Conservation (phyloP, 2,797 vertebrate genomes). For the Melanotaenia pygmaea region DNA sequence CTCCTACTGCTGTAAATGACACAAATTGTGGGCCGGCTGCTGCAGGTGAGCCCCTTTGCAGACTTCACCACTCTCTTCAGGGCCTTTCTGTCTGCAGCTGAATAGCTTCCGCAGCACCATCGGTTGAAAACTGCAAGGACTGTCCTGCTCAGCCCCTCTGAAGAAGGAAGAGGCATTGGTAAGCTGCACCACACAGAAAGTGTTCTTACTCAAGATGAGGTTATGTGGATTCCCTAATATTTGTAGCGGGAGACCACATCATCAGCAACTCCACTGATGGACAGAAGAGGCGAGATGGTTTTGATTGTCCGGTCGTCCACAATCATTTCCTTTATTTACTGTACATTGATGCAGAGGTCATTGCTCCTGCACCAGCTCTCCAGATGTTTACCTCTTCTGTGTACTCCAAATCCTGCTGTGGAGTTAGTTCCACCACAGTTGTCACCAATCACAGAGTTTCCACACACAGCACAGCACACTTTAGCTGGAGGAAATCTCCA, state of each 20-base stretch:
- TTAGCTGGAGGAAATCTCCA: no score
- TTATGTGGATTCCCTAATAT: neutral
- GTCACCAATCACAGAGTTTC: no score
- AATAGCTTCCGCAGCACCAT: no score
- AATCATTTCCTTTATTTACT: neutral
- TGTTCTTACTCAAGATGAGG: neutral
- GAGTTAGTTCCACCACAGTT: no score
- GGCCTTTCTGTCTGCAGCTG: no score
- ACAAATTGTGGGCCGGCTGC: neutral
- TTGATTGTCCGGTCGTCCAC: neutral
- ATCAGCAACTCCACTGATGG: neutral
- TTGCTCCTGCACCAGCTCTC: neutral
- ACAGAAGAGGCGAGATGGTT: neutral
- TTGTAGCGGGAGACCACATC: neutral
- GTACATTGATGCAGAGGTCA: neutral
- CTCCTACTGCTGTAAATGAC: neutral
- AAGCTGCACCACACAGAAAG: neutral
- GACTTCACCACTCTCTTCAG: neutral
- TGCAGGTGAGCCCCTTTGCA: neutral
- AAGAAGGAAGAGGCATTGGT: neutral
- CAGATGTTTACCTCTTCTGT: neutral
- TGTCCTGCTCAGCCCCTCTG: neutral
- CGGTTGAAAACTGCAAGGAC: neutral
- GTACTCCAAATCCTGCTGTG: neutral
- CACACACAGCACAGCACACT: no score